Percentiles rank a stretch among this genome's conserved stretches.
Evolutionary conservation across 2,888 invertebrate species (phyloP).

Genomic region (Zygothrica quintamaculata): DNA sequence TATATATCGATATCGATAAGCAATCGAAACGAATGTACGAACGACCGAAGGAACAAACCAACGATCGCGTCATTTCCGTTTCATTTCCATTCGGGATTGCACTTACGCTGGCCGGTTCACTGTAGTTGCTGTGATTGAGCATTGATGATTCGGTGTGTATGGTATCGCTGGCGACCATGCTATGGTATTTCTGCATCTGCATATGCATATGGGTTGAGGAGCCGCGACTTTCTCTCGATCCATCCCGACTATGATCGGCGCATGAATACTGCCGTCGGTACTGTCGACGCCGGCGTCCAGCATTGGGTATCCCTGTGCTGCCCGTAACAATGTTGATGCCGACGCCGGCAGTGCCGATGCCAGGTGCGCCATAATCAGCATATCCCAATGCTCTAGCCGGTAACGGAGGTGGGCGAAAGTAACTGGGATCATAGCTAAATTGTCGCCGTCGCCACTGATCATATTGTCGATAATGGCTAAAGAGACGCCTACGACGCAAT

Average conservation of each 20-base stretch:
- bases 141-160: constrained; percentile 76
- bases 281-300: constrained; percentile 82
- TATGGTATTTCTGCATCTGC: constrained; percentile 69
- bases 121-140: constrained; percentile 76
- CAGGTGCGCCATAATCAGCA: constrained; percentile 59
- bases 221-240: constrained; percentile 83
- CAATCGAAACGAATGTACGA: constrained; percentile 43
- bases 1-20: constrained; percentile 54
- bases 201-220: constrained; percentile 75
- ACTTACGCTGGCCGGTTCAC: constrained; percentile 82
- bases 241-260: constrained; percentile 82
- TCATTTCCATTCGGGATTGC: constrained; percentile 22
- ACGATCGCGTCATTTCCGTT: constrained; percentile 12
- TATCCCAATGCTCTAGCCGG: constrained; percentile 67
- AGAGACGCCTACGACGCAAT: constrained; percentile 81
- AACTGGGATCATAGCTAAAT: constrained; percentile 84
- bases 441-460: constrained; percentile 84
- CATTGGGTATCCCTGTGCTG: constrained; percentile 48
- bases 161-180: constrained; percentile 78
- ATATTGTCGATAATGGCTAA: constrained; percentile 84
- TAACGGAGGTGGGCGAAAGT: constrained; percentile 80
- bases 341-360: constrained; percentile 38
- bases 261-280: constrained; percentile 84
- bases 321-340: constrained; percentile 41
- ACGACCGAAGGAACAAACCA: constrained; percentile 28